These are phyloP conservation scores for Laothoe populi DNA, from an alignment of 2,888 invertebrate genomes.

Conservation along the genomic window DNA sequence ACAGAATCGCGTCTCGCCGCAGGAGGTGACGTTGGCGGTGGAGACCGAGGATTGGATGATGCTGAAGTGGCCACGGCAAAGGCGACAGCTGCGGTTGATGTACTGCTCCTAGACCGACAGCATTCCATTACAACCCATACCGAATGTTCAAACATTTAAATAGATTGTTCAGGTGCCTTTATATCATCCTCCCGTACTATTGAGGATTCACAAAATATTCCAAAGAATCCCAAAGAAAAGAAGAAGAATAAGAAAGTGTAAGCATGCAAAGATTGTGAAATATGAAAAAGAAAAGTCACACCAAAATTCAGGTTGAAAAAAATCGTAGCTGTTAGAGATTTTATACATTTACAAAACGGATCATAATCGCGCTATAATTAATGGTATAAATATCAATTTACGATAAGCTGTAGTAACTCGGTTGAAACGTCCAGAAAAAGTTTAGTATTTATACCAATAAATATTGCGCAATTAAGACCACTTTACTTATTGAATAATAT, in stretches of 20 bases:
- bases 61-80: constrained; percentile 96
- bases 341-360: too few species aligned
- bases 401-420: too few species aligned
- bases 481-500: too few species aligned
- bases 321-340: too few species aligned
- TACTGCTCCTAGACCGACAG: constrained; percentile 88
- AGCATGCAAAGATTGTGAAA: constrained; percentile 26
- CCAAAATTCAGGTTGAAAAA: not conserved
- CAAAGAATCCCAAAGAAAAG: not conserved
- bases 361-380: too few species aligned
- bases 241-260: constrained; percentile 23
- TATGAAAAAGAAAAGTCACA: not conserved
- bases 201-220: not conserved
- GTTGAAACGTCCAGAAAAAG: too few species aligned
- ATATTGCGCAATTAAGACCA: too few species aligned
- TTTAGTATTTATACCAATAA: too few species aligned
- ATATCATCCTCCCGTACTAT: not conserved
- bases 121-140: constrained; percentile 26
- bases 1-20: constrained; percentile 87
- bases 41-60: constrained; percentile 92
- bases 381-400: too few species aligned
- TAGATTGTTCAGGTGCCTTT: not conserved
- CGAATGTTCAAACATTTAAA: not conserved
- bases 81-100: constrained; percentile 94
- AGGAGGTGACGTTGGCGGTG: constrained; percentile 81